Percentiles rank a stretch among this genome's conserved stretches.
phyloP scores from a whole-genome alignment of 1,140 invertebrate genomes.

The Drosophila teissieri region DNA sequence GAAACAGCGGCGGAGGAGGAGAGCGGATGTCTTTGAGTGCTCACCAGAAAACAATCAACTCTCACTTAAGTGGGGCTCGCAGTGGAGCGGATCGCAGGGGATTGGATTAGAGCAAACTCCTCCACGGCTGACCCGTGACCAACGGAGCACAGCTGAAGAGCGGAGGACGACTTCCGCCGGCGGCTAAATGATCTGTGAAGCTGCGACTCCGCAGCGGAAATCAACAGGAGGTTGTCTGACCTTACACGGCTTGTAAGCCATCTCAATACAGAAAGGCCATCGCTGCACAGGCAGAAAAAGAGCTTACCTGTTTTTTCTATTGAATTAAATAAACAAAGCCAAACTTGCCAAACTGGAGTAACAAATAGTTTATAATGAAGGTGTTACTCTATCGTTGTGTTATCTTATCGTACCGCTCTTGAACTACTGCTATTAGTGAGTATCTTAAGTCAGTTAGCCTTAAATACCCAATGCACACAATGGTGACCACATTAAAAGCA shows the following conservation, averaged over 20 bases:
- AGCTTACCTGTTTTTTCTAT: background rate
- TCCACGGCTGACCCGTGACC: conserved; percentile 34
- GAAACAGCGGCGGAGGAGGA: conserved; percentile 1
- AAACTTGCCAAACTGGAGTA: too few species aligned
- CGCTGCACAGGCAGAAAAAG: conserved; percentile 19
- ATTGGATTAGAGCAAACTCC: background rate
- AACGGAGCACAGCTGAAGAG: conserved; percentile 22
- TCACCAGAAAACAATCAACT: conserved; percentile 45
- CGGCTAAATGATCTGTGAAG: conserved; percentile 54
- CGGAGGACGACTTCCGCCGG: conserved; percentile 50
- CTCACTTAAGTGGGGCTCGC: conserved; percentile 17
- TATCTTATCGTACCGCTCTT: conserved; percentile 12
- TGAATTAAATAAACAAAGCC: background rate
- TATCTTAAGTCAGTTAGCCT: background rate
- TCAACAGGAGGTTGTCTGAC: conserved; percentile 46
- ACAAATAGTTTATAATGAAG: too few species aligned
- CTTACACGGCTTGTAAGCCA: conserved; percentile 11
- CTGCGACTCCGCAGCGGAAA: conserved; percentile 21
- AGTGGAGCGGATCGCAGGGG: conserved; percentile 28
- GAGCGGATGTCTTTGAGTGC: conserved; percentile 17
- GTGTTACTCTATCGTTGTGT: too few species aligned
- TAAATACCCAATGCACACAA: background rate
- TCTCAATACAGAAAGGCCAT: conserved; percentile 3
- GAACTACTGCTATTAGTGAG: conserved; percentile 7
- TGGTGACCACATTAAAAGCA: background rate